phyloP scores from a whole-genome alignment of 2,113 vertebrate species.

The Elephas maximus region DNA sequence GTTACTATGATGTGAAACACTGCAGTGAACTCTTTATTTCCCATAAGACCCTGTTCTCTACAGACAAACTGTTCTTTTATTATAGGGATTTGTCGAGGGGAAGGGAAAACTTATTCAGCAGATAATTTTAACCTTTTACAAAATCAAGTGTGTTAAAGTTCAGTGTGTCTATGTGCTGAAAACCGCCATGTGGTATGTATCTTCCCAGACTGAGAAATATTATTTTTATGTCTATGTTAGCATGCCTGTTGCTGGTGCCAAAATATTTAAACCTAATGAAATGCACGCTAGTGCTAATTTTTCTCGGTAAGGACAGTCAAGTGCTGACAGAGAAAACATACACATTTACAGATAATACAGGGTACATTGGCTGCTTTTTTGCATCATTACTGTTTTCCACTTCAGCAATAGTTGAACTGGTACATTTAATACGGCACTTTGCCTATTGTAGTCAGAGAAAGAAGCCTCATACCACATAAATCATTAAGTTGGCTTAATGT shows the following conservation, averaged over 20 bases:
- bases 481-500: not conserved
- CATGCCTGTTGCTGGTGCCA: not conserved
- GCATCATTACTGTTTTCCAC: not conserved
- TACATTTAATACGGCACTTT: not conserved
- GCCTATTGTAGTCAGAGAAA: not conserved
- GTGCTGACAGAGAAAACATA: not conserved
- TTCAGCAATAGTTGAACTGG: not conserved
- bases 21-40: conserved; percentile 56
- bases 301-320: not conserved
- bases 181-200: not conserved
- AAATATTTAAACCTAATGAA: conserved; percentile 34
- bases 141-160: conserved; percentile 10
- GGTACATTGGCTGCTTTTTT: not conserved
- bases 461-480: not conserved
- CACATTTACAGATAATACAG: not conserved
- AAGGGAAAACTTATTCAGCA: conserved; percentile 12
- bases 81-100: conserved; percentile 12
- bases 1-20: conserved; percentile 27
- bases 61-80: conserved; percentile 39
- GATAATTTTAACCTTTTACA: conserved; percentile 56
- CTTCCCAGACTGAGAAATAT: not conserved
- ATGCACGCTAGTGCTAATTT: not conserved
- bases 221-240: conserved; percentile 40
- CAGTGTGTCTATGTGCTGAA: not conserved
- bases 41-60: conserved; percentile 35